Base-by-base conservation (phyloP, 2,888 invertebrate genomes). In the Rhagonycha fulva region DNA sequence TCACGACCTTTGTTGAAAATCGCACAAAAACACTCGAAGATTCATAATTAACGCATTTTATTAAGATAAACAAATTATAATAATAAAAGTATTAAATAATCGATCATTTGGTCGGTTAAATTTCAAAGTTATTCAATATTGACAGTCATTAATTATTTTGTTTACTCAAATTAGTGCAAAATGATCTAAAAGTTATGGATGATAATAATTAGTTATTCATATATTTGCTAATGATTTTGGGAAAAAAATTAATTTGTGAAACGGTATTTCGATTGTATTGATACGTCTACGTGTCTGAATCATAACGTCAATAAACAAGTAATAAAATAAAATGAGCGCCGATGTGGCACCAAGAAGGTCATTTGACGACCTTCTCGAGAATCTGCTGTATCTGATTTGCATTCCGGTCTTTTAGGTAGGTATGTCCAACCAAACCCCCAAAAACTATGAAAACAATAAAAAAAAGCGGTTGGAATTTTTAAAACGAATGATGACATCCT, bases 321-420 rank as follows among this genome's bases (percentile, higher is more conserved):
- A n/a, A 62, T 62, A 23, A 66, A 66, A 24, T 66, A 66, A 66
- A 66, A 23, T 47, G 23, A 63, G 71, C 71, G 71, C 71, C 71
- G 19, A 32, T 68, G 32, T 68, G 32, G 32, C 32, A 68, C 60
- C 68, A 62, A 72, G 75, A 75, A 75, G 75, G 75, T 68, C 75
- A 71, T 12, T 28, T 14, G 63, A 62, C 75, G 75, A 68, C 75
- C 75, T 75, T 75, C 75, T 75, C 68, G 75, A 69, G 75, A 75
- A 75, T 75, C 71, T 62, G 62, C 74, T 62, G 70, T 70, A 75
- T 68, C 71, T 75, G 11, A 66, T 66, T 66, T 66, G 26, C 26
- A 66, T 66, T 66, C 63, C 63, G 24, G 63, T 66, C 47, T 47
- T 47, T 47, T 47, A 47, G 47, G n/a, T 47, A 47, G 47, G 47